phyloP scores from a whole-genome alignment of 2,888 invertebrate species.

The Sinotaia quadrata region DNA sequence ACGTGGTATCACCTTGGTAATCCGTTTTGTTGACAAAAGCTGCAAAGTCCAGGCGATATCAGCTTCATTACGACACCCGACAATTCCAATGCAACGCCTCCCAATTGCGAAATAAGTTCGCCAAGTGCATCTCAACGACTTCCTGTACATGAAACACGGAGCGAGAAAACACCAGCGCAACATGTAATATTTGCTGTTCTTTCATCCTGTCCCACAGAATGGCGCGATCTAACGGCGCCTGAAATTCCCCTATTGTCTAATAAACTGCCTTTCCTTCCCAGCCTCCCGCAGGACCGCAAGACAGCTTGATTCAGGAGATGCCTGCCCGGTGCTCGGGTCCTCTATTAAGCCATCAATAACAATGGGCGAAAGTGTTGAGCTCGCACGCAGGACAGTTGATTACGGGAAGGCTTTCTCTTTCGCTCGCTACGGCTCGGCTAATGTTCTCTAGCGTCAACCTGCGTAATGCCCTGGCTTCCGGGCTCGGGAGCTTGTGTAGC shows the following conservation, averaged over 20 bases:
- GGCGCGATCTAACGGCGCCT: background rate
- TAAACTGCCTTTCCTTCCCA: conserved; percentile 7
- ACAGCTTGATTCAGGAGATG: conserved; percentile 28
- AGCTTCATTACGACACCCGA: conserved; percentile 14
- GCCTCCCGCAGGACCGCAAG: conserved; percentile 2
- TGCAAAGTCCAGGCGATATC: conserved; percentile 17
- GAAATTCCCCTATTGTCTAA: conserved; percentile 22
- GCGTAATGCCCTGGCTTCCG: conserved; percentile 19
- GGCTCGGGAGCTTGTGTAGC: conserved; percentile 1
- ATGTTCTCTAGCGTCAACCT: conserved; percentile 4
- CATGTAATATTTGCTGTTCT: conserved; percentile 28
- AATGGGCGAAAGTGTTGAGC: conserved; percentile 1
- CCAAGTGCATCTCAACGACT: conserved; percentile 26
- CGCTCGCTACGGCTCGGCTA: background rate
- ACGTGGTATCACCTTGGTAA: background rate
- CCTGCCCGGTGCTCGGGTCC: conserved; percentile 3
- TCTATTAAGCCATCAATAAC: conserved; percentile 15
- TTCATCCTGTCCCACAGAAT: conserved; percentile 22
- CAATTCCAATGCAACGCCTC: background rate
- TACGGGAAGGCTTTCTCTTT: conserved; percentile 3
- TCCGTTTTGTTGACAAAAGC: conserved; percentile 25
- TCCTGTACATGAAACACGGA: conserved; percentile 22
- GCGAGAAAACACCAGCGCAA: conserved; percentile 9
- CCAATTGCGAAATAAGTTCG: conserved; percentile 22
- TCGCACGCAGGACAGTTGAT: conserved; percentile 10